Base-by-base conservation (phyloP, 2,888 invertebrate genomes). In the Ophonus ardosiacus region DNA sequence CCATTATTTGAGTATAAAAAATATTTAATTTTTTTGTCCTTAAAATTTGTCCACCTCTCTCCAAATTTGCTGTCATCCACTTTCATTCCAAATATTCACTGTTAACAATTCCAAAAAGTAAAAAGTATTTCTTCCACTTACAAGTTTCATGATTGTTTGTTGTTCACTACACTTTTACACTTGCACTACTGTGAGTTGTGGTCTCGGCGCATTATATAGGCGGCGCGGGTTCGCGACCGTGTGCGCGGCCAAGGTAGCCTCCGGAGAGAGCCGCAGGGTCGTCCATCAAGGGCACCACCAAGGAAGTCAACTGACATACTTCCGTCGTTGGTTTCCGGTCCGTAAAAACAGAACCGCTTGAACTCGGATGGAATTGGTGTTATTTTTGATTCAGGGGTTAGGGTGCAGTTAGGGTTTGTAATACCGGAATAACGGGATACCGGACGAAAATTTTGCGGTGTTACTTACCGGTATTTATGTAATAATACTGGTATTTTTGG, bases 181-280 rank as follows among this genome's bases (percentile, higher is more conserved):
- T 51, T 24, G 17, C 57, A 56, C 63, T 51, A 51, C 43, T 10
- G 43, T 51, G 5, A 13, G 13, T 13, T 8, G 10, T 13, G 43
- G 10, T 84, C 78, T 78, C 78, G 76, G 61, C 59, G 40, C 63
- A 78, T 84, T 84, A 78, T 84, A 84, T 84, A 84, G 76, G 76
- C 76, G 78, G 65, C 63, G 83, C 21, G 63, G 63, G 63, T 78
- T 63, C 78, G 63, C 51, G 84, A 51, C 84, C 84, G 63, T 84
- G 84, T 21, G 51, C 56, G 84, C 78, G 78, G 51, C 78, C 78
- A 78, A 83, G 83, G 83, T 83, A 38, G 74, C 38, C 43, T 40
- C 51, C 40, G 63, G 63, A 40, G 71, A 74, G 71, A 74, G 71
- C 71, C 71, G 17, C 65, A 13, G 31, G 21, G 65, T 31, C 65